A percentile compares a stretch with the other conserved stretches of the same genome.
phyloP scores from a whole-genome alignment of 2,888 invertebrate genomes.

The Xestia sexstrigata region DNA sequence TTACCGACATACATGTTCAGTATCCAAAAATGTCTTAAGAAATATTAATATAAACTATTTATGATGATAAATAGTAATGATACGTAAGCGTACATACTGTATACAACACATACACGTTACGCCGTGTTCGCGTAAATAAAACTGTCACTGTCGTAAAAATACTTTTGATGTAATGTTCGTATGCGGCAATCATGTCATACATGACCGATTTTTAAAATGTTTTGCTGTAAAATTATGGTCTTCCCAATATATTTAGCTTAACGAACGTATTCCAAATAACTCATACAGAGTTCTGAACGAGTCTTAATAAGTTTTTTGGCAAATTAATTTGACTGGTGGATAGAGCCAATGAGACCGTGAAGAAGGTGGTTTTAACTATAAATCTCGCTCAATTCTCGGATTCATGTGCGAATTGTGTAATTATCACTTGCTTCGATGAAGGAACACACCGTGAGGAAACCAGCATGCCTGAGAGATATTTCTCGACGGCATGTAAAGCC shows the following conservation, averaged over 20 bases:
- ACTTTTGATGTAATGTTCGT: conserved; percentile 1
- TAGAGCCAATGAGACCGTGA: background rate
- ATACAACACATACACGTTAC: background rate
- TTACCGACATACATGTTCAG: background rate
- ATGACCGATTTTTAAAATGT: background rate
- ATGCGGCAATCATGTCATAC: background rate
- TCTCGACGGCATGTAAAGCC: too few species aligned
- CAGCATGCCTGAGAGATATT: too few species aligned
- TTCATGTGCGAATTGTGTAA: too few species aligned
- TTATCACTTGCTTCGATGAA: too few species aligned
- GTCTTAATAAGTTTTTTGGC: background rate
- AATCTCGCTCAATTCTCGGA: too few species aligned
- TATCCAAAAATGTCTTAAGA: conserved; percentile 1
- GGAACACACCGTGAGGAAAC: too few species aligned
- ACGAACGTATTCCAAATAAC: background rate
- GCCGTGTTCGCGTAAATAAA: background rate
- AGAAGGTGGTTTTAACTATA: background rate
- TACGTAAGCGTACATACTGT: background rate
- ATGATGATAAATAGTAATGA: too few species aligned
- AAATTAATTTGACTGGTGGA: background rate
- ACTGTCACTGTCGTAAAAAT: conserved; percentile 17
- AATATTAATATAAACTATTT: conserved; percentile 9
- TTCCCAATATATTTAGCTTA: background rate
- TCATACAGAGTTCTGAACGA: background rate
- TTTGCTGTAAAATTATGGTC: background rate